Conservation (phyloP, 2,797 vertebrate species). For the Rhinichthys osculus region DNA sequence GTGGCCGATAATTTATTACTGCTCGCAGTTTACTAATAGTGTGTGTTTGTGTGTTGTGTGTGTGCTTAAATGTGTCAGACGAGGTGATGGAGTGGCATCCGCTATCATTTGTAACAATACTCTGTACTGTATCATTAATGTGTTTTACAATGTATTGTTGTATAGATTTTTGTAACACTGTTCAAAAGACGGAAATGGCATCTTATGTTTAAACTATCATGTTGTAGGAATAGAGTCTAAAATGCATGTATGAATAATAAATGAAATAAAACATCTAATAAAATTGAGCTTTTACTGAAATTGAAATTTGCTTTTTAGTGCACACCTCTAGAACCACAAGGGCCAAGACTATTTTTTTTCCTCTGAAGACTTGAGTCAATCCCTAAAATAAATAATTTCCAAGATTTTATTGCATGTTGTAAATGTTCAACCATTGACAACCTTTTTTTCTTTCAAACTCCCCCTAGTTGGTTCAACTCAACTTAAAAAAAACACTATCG, state of each 20-base stretch:
- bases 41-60: slow-evolving; percentile 38
- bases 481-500: neutral
- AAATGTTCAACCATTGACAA: neutral
- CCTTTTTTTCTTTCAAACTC: too few species aligned
- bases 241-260: slow-evolving; percentile 63
- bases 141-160: slow-evolving; percentile 65
- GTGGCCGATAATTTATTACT: slow-evolving; percentile 30
- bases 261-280: slow-evolving; percentile 36
- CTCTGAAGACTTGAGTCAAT: too few species aligned
- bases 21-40: slow-evolving; percentile 43
- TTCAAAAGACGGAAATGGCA: slow-evolving; percentile 59
- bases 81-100: slow-evolving; percentile 9
- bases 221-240: slow-evolving; percentile 36
- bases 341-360: neutral
- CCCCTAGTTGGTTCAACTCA: neutral
- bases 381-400: neutral
- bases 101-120: slow-evolving; percentile 27
- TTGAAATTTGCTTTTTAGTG: neutral
- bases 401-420: neutral
- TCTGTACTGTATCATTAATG: slow-evolving; percentile 44
- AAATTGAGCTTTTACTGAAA: neutral
- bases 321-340: too few species aligned
- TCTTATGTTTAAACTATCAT: slow-evolving; percentile 51
- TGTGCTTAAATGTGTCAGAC: neutral
- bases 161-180: slow-evolving; percentile 68